Conservation (phyloP, 2,888 invertebrate species). For the Xestia sexstrigata region DNA sequence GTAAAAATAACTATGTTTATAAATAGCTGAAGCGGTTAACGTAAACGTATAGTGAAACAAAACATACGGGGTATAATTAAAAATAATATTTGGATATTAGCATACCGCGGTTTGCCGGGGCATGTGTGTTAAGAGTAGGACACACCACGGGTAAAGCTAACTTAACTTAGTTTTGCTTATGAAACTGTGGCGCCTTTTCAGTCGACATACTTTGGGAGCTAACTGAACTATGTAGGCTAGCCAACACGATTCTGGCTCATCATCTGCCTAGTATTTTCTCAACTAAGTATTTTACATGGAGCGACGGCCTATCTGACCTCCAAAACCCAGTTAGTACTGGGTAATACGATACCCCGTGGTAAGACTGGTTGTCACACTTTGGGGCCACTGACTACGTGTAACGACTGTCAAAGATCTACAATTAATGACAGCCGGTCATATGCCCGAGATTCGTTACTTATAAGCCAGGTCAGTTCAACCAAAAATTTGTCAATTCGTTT, state of each 20-base stretch:
- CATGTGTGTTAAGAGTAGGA: background rate
- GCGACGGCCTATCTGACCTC: background rate
- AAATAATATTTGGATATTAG: conserved; percentile 50
- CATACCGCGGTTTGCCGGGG: conserved; percentile 17
- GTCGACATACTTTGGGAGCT: background rate
- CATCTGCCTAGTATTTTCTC: background rate
- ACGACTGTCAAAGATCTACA: background rate
- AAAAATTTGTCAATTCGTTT: too few relatives aligned
- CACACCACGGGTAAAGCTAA: background rate
- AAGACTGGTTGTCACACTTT: background rate
- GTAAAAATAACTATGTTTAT: conserved; percentile 63
- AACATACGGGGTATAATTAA: conserved; percentile 54
- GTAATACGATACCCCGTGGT: background rate
- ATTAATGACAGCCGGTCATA: background rate
- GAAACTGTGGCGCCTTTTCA: too few relatives aligned
- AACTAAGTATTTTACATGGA: too few relatives aligned
- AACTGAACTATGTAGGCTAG: background rate
- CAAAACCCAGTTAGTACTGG: background rate
- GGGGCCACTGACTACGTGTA: background rate
- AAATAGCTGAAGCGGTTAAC: conserved; percentile 56
- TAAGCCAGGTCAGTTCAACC: too few relatives aligned
- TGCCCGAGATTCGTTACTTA: too few relatives aligned
- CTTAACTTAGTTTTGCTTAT: background rate
- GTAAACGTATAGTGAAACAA: conserved; percentile 47
- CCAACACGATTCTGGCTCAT: background rate